phyloP scores from a whole-genome alignment of 2,888 invertebrate species.

The Lepidonotus clava region DNA sequence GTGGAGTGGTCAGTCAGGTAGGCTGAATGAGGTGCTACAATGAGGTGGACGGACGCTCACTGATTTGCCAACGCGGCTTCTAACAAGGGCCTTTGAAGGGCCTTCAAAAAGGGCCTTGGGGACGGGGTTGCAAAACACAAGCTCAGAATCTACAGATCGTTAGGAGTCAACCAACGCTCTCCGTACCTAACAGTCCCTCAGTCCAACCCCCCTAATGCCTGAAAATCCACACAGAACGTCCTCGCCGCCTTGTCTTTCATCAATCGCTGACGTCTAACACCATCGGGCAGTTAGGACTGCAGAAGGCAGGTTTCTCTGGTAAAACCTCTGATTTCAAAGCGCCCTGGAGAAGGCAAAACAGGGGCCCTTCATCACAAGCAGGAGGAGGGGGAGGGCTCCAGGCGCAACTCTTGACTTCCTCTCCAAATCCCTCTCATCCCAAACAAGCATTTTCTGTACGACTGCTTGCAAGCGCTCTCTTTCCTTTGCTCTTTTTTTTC shows the following conservation, averaged over 20 bases:
- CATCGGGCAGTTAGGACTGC: no score
- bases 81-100: background rate
- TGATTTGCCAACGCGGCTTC: background rate
- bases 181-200: no score
- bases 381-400: background rate
- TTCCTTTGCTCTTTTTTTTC: background rate
- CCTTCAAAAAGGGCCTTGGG: slow-evolving; percentile 11
- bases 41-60: background rate
- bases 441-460: slow-evolving; percentile 27
- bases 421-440: slow-evolving; percentile 23
- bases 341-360: background rate
- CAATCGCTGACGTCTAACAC: no score
- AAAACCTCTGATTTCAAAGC: slow-evolving; percentile 14
- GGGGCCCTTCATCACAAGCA: background rate
- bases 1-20: background rate
- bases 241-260: no score
- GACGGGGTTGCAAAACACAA: no score
- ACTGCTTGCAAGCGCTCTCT: background rate
- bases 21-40: background rate
- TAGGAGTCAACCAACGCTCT: no score
- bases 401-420: slow-evolving; percentile 32
- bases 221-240: no score
- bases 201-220: no score
- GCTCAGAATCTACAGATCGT: no score
- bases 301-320: background rate